phyloP scores from a whole-genome alignment of 2,888 invertebrate genomes.

The Chrysina gloriosa region DNA sequence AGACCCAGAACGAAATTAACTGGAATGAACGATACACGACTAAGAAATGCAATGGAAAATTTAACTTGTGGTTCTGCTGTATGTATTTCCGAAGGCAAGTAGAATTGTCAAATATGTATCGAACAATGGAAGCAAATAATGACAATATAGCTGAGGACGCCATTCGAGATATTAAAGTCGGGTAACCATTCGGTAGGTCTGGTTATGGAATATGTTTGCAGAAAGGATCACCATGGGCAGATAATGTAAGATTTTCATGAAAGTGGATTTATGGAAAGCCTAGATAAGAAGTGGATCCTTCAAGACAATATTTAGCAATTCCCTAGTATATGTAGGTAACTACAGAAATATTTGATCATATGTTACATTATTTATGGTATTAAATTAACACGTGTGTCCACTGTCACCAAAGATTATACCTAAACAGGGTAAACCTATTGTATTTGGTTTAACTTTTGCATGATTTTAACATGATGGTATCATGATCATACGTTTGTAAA shows the following conservation, averaged over 20 bases:
- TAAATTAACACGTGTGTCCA: background rate
- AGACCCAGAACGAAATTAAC: slow-evolving; percentile 97
- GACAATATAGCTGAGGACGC: slow-evolving; percentile 96
- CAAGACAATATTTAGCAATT: slow-evolving; percentile 85
- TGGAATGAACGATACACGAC: slow-evolving; percentile 97
- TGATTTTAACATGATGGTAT: no score
- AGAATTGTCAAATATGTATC: slow-evolving; percentile 98
- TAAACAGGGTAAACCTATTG: no score
- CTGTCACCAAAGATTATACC: background rate
- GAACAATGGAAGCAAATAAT: slow-evolving; percentile 98
- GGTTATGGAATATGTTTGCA: slow-evolving; percentile 97
- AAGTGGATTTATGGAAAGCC: slow-evolving; percentile 97
- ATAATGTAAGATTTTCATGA: slow-evolving; percentile 97
- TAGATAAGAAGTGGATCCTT: slow-evolving; percentile 97
- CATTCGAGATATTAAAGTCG: slow-evolving; percentile 93
- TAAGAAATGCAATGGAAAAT: slow-evolving; percentile 99
- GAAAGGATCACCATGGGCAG: slow-evolving; percentile 97
- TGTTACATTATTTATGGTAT: background rate
- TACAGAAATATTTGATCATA: no score
- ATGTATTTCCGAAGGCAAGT: slow-evolving; percentile 99
- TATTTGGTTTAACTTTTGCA: no score
- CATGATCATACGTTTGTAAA: no score
- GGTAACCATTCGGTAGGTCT: slow-evolving; percentile 97
- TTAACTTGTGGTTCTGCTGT: slow-evolving; percentile 97
- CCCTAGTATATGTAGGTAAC: no score